Conservation (phyloP, 53 echinoderm and acorn worm species). For the Zoroaster sp. region DNA sequence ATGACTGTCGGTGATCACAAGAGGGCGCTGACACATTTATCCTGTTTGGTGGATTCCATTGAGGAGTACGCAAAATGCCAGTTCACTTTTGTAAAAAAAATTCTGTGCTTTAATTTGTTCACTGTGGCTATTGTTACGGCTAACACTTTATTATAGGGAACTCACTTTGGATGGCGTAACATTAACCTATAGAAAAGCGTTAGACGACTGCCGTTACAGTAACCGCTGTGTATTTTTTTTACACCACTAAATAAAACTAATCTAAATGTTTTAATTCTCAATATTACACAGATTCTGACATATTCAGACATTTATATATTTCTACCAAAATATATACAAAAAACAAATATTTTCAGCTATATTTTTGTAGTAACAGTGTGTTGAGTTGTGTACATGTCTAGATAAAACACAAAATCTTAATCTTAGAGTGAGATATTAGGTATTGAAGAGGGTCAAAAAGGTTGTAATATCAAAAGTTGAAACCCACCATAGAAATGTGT, state of each 20-base stretch:
- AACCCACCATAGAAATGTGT: not conserved
- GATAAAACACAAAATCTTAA: not conserved
- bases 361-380: conserved; percentile 55
- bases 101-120: no score
- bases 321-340: conserved; percentile 37
- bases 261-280: not conserved
- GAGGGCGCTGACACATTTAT: no score
- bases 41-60: no score
- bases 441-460: not conserved
- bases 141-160: no score
- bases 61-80: no score
- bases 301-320: conserved; percentile 46
- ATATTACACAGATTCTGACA: conserved; percentile 6
- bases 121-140: no score
- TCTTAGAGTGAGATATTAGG: not conserved
- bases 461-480: not conserved
- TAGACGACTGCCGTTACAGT: no score
- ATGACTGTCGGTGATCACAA: no score
- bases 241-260: not conserved
- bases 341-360: conserved; percentile 48
- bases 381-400: not conserved
- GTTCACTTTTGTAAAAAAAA: no score
- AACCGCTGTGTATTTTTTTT: not conserved
- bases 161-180: no score
- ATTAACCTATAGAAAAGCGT: no score